Evolutionary conservation across 1,140 invertebrate genomes (phyloP), one percentile per base, ranked within the genome.

Genomic region (Diorhabda sublineata): DNA sequence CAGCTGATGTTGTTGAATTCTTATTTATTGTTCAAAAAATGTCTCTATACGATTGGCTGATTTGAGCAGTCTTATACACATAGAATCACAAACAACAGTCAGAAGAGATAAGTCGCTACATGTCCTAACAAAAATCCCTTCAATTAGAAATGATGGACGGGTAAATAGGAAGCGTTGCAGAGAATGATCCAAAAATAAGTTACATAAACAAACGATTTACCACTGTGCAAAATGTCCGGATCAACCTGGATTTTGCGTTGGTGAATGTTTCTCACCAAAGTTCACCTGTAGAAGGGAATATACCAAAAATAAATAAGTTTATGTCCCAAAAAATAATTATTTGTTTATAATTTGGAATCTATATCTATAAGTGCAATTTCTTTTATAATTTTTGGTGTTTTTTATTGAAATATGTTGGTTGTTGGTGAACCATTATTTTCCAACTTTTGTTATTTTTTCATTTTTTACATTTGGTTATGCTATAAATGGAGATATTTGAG

Each of bases 1-100:
- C 66, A 69, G 9, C 58, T 69, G 43, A 69, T 73, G 69, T 41
- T 73, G 69, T 41, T 69, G 57, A 71, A 71, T 69, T n/a, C 63
- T 4, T 65, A 58, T 71, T 42, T 59, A 8, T 58, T 73, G 58
- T 47, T 41, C 60, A 60, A 9, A 65, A 62, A 45, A 58, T 68
- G n/a, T 41, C 56, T n/a, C 52, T 71, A 42, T 71, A 70, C 42
- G 69, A 68, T 4, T 73, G 42, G 45, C 61, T 44, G 8, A 59
- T 60, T n/a, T 67, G 41, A n/a, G 43, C 42, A 64, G 44, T 68
- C 61, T 66, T 8, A n/a, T 66, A 42, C 41, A 58, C 26, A 42
- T 42, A 58, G 11, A 58, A 58, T 58, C 61, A 58, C 44, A 61
- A 59, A 59, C 42, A 8, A 58, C 57, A 5, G 43, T 42, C 9